phyloP scores from a whole-genome alignment of 2,888 invertebrate species.

The Cheilosia pagana region DNA sequence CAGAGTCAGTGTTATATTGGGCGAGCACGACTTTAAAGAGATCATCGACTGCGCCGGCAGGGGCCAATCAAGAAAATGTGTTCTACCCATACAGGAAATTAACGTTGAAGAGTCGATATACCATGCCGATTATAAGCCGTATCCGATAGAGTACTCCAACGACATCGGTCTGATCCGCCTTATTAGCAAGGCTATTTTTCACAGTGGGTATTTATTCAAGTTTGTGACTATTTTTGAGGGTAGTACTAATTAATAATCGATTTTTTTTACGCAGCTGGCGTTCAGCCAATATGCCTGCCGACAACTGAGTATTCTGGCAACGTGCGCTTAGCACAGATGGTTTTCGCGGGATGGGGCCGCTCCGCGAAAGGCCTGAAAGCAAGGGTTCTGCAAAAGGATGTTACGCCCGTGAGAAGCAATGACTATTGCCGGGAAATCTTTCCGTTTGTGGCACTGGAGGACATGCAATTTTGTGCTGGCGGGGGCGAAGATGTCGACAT shows the following conservation, averaged over 20 bases:
- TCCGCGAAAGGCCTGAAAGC: slow-evolving; percentile 76
- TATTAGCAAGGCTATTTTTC: slow-evolving; percentile 77
- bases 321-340: slow-evolving; percentile 71
- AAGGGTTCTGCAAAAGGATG: slow-evolving; percentile 77
- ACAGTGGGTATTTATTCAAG: slow-evolving; percentile 54
- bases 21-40: slow-evolving; percentile 81
- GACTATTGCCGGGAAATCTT: slow-evolving; percentile 77
- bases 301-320: slow-evolving; percentile 75
- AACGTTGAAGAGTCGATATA: slow-evolving; percentile 81
- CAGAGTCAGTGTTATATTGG: slow-evolving; percentile 82
- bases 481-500: slow-evolving; percentile 79
- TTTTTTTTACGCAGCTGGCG: slow-evolving; percentile 75
- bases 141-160: slow-evolving; percentile 81
- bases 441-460: slow-evolving; percentile 77
- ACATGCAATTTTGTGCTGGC: slow-evolving; percentile 85
- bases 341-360: slow-evolving; percentile 81
- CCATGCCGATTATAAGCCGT: slow-evolving; percentile 85
- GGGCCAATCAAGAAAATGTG: slow-evolving; percentile 78
- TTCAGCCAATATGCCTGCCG: slow-evolving; percentile 80
- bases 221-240: not conserved
- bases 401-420: slow-evolving; percentile 72
- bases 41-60: slow-evolving; percentile 79
- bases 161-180: slow-evolving; percentile 86
- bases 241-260: not conserved
- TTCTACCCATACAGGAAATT: slow-evolving; percentile 82